A percentile compares a stretch with the other conserved stretches of the same genome.
These are phyloP conservation scores for Pandemis corylana DNA, from an alignment of 2,888 invertebrate species.

Conservation along the genomic window DNA sequence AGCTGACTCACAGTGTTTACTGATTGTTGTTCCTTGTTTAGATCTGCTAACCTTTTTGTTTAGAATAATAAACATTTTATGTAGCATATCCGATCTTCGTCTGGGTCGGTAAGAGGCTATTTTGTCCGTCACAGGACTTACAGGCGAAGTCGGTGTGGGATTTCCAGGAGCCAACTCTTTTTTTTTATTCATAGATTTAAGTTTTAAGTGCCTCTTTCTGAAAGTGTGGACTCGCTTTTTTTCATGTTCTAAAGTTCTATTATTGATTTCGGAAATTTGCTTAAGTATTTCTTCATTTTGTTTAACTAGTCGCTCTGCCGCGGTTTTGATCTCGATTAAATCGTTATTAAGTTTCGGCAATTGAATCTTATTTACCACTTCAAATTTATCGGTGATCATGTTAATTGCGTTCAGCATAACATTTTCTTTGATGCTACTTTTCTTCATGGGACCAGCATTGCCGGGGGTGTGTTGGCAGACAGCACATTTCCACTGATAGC, in stretches of 20 bases:
- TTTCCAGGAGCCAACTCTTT: constrained; percentile 41
- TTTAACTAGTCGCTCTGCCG: constrained; percentile 60
- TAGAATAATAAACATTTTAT: constrained; percentile 62
- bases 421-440: constrained; percentile 46
- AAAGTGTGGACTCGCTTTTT: constrained; percentile 47
- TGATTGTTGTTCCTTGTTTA: constrained; percentile 19
- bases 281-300: constrained; percentile 67
- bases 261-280: constrained; percentile 58
- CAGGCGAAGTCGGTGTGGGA: constrained; percentile 46
- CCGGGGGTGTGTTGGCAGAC: constrained; percentile 58
- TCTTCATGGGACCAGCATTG: constrained; percentile 43
- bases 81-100: constrained; percentile 59
- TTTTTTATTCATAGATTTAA: constrained; percentile 47
- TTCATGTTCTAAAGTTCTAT: constrained; percentile 47
- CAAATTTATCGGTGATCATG: constrained; percentile 66
- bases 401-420: constrained; percentile 54
- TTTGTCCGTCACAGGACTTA: constrained; percentile 51
- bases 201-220: constrained; percentile 55
- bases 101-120: constrained; percentile 55
- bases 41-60: constrained; percentile 57
- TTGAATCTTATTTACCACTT: constrained; percentile 71
- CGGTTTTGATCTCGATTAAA: constrained; percentile 60
- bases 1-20: background rate
- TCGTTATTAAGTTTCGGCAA: constrained; percentile 69
- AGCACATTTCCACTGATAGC: constrained; percentile 66